These are phyloP conservation scores for Nephila pilipes DNA, from an alignment of 1,140 invertebrate species.

Conservation along the genomic window DNA sequence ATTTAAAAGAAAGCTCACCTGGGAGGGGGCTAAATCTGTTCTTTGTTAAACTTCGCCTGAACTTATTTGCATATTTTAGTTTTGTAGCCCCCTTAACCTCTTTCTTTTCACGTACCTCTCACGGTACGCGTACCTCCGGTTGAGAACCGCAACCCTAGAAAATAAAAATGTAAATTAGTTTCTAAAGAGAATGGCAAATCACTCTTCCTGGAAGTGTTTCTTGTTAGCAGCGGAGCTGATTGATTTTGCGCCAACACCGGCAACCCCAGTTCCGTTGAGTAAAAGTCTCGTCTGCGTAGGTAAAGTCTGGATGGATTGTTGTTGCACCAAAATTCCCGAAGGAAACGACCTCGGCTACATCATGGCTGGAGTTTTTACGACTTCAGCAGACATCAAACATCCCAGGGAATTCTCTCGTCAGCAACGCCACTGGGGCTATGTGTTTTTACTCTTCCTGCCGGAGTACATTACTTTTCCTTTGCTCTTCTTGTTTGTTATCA, in stretches of 20 bases:
- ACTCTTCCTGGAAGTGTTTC: too few relatives aligned
- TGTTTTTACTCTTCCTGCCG: constrained; percentile 19
- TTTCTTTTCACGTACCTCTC: too few relatives aligned
- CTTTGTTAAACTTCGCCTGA: too few relatives aligned
- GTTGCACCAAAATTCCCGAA: not conserved
- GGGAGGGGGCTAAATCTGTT: too few relatives aligned
- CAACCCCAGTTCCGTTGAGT: constrained; percentile 2
- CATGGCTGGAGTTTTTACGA: constrained; percentile 25
- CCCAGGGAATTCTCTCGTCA: constrained; percentile 33
- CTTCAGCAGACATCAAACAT: constrained; percentile 43
- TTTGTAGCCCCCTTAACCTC: too few relatives aligned
- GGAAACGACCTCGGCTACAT: constrained; percentile 25
- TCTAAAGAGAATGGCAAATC: too few relatives aligned
- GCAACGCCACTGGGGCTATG: not conserved
- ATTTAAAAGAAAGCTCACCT: too few relatives aligned
- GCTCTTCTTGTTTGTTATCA: constrained; percentile 37
- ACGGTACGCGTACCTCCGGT: too few relatives aligned
- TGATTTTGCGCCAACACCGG: constrained; percentile 5
- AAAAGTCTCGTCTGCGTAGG: not conserved
- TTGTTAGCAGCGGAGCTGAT: not conserved
- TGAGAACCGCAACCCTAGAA: too few relatives aligned
- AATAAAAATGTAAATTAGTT: too few relatives aligned
- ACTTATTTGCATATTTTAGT: too few relatives aligned
- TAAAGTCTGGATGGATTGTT: constrained; percentile 29
- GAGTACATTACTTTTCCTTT: not conserved